Conservation (phyloP, 2,113 vertebrate genomes). For the Crotalus viridis region DNA sequence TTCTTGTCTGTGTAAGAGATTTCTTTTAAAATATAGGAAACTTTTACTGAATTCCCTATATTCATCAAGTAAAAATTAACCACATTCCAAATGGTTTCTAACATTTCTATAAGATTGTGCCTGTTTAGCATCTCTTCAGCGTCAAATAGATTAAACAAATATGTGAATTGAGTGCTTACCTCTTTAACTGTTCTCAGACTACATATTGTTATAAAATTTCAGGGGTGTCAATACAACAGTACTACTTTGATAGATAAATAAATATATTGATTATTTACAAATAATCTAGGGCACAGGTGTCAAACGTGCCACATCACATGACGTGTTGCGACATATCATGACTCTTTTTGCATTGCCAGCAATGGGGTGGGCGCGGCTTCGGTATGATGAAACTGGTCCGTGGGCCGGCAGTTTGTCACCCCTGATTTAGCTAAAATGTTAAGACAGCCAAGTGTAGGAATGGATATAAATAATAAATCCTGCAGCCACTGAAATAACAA, state of each 20-base stretch:
- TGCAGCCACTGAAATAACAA: too few species aligned
- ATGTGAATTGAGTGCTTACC: background rate
- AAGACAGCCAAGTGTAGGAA: too few species aligned
- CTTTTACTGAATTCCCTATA: background rate
- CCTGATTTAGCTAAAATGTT: background rate
- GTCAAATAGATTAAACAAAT: slow-evolving; percentile 17
- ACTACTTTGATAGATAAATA: background rate
- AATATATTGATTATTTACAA: background rate
- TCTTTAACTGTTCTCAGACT: background rate
- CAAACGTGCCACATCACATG: too few species aligned
- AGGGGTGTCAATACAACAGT: background rate
- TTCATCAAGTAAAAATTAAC: background rate
- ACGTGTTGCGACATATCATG: too few species aligned
- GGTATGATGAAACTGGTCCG: too few species aligned
- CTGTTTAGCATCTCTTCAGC: slow-evolving; percentile 13
- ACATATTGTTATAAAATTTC: background rate
- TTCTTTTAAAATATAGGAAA: background rate
- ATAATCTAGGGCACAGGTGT: background rate
- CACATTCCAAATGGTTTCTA: background rate
- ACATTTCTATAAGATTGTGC: slow-evolving; percentile 24
- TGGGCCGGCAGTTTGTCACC: too few species aligned
- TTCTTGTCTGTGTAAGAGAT: background rate
- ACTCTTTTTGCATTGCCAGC: too few species aligned
- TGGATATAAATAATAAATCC: too few species aligned
- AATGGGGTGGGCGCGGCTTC: too few species aligned